Evolutionary conservation across 2,797 vertebrate species (phyloP), one percentile per base, ranked within the genome.

Genomic region (Silurus lanzhouensis): DNA sequence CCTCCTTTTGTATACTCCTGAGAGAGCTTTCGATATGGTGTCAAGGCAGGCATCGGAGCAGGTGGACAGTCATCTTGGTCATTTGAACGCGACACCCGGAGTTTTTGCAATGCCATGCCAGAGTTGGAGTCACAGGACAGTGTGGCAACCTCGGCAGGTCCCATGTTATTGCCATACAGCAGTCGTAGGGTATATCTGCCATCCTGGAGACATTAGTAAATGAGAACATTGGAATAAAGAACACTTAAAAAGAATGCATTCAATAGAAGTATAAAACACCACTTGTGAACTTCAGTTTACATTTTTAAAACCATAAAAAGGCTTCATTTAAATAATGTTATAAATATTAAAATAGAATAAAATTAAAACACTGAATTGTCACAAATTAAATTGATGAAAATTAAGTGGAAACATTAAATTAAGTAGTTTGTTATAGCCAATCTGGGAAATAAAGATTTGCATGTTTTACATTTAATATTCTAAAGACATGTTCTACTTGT

Each of bases 181-280:
- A 90, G 20, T 58, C 13, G 74, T 46, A 90, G 46, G 19, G 77
- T 81, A 20, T 87, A 90, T n/a, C 6, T 22, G 12, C 81, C 84
- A 0, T 79, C 81, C 88, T 89, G 52, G 14, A 46, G 6, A 87
- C 6, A 58, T 13, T 58, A 10, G 38, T 2, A 46, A 74, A 64
- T 1, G 2, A 14, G 1, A 17, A 57, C 14, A 19, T 10, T n/a
- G 8, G 22, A 61, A 64, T 2, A n/a, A 0, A 17, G 44, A 17
- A 55, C 12, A 58, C 1, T 22, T 27, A 13, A 14, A 14, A 9
- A 19, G 38, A 17, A 38, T 12, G 5, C 4, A 64, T 20, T 2
- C 13, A 19, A 52, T 10, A 10, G 48, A 1, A 10, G 48, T 52
- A 10, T 1, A 52, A 52, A 38, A 38, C 38, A 38, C 38, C 38